A percentile compares a stretch with the other conserved stretches of the same genome.
phyloP scores from a whole-genome alignment of 92 coral and sea anemone species.

The Epizoanthus rinbou region DNA sequence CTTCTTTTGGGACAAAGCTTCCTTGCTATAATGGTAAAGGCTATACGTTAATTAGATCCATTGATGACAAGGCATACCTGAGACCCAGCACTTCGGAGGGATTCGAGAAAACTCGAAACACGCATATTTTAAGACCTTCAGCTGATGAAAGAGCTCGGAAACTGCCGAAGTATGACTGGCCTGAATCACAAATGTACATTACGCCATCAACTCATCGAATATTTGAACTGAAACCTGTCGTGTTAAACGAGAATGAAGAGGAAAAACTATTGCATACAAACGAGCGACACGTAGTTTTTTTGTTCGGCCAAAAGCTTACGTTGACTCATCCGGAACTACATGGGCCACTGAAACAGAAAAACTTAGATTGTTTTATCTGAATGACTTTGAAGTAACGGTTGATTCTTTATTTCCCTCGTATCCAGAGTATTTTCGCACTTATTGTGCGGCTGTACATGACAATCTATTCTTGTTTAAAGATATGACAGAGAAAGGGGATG shows the following conservation, averaged over 20 bases:
- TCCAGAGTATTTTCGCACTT: constrained; percentile 17
- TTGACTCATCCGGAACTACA: constrained; percentile 49
- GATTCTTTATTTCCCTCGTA: not conserved
- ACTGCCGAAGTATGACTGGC: constrained; percentile 24
- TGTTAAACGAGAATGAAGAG: too few relatives aligned
- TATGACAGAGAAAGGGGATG: constrained; percentile 38
- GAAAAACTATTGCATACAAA: not conserved
- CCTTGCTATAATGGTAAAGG: too few relatives aligned
- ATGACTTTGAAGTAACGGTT: constrained; percentile 33
- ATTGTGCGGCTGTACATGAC: constrained; percentile 40
- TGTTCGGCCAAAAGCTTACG: constrained; percentile 38
- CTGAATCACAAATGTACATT: not conserved
- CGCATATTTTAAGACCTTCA: constrained; percentile 5
- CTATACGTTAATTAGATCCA: constrained; percentile 7
- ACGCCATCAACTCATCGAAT: too few relatives aligned
- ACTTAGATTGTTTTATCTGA: constrained; percentile 15
- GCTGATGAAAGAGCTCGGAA: constrained; percentile 23
- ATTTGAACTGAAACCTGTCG: too few relatives aligned
- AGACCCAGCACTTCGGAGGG: constrained; percentile 50
- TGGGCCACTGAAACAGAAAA: constrained; percentile 48
- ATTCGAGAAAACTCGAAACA: constrained; percentile 9
- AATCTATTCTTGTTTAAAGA: constrained; percentile 19
- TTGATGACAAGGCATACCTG: constrained; percentile 49
- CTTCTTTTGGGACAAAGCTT: not conserved
- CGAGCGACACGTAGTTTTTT: constrained; percentile 42